Percentiles rank a stretch among this genome's conserved stretches.
Evolutionary conservation across 37 sponge, comb jelly and placozoan genomes (phyloP).

Genomic region (Bolinopsis microptera): DNA sequence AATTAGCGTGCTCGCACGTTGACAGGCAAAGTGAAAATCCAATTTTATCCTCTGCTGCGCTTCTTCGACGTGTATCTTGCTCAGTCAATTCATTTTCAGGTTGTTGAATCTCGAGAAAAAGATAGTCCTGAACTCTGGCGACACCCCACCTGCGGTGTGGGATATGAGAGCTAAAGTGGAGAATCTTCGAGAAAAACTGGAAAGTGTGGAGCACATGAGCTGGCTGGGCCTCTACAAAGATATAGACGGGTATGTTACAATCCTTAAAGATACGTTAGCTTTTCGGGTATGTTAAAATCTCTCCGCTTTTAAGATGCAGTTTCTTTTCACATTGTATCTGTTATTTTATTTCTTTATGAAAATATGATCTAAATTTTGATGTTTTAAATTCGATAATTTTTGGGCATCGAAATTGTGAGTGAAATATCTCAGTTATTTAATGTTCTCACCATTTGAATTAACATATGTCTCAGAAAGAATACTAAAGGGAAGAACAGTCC

Average conservation of each 20-base stretch:
- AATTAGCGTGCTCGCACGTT: neutral
- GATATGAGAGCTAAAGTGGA: constrained; percentile 47
- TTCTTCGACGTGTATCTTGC: too few species aligned
- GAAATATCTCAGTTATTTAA: too few species aligned
- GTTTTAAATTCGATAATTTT: too few species aligned
- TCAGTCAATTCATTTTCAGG: constrained; percentile 22
- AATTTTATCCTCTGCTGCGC: neutral
- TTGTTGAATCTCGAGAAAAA: constrained; percentile 52
- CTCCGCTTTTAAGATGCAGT: too few species aligned
- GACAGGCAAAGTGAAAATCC: neutral
- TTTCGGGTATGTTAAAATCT: too few species aligned
- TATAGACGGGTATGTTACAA: neutral
- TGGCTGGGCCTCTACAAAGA: constrained; percentile 44
- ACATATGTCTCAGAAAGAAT: neutral
- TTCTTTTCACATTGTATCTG: too few species aligned
- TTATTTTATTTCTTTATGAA: too few species aligned
- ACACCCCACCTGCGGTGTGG: constrained; percentile 46
- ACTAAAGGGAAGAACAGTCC: neutral
- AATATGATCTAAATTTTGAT: too few species aligned
- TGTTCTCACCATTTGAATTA: too few species aligned
- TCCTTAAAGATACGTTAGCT: too few species aligned
- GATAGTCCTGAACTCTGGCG: constrained; percentile 34
- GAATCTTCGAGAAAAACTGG: constrained; percentile 30
- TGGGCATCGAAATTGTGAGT: too few species aligned
- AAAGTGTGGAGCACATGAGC: constrained; percentile 44